Conservation (phyloP, 2,888 invertebrate species). For the Cryptus viduatorius region DNA sequence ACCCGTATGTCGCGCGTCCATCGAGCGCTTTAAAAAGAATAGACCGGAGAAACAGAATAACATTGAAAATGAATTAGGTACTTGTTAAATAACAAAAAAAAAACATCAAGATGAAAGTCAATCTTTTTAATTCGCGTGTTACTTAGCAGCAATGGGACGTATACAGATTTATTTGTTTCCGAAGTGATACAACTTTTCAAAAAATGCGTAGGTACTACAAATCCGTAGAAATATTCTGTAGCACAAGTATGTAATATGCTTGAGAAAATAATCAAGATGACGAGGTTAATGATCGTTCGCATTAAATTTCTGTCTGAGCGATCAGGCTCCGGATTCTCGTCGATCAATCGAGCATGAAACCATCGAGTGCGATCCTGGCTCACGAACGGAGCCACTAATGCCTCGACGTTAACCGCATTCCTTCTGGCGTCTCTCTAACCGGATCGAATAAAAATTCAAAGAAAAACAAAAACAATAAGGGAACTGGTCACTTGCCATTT, state of each 20-base stretch:
- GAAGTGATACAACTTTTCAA: background rate
- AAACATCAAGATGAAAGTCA: background rate
- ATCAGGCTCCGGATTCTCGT: slow-evolving; percentile 69
- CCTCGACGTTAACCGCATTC: slow-evolving; percentile 66
- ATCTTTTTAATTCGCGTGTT: background rate
- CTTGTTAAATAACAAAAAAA: background rate
- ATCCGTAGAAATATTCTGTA: slow-evolving; percentile 27
- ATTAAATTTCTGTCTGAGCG: slow-evolving; percentile 73
- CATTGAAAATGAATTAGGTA: background rate
- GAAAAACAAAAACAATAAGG: slow-evolving; percentile 50
- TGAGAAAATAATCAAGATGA: slow-evolving; percentile 70
- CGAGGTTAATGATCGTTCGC: slow-evolving; percentile 75
- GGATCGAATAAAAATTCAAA: slow-evolving; percentile 58
- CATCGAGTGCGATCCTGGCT: slow-evolving; percentile 56
- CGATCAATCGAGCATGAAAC: slow-evolving; percentile 69
- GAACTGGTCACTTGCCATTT: slow-evolving; percentile 39
- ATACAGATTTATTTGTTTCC: background rate
- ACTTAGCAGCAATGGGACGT: background rate
- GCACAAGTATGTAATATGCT: slow-evolving; percentile 23
- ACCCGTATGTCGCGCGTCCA: background rate
- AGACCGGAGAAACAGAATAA: background rate
- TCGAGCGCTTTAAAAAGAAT: background rate
- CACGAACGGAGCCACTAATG: slow-evolving; percentile 62
- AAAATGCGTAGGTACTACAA: background rate
- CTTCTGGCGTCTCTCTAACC: slow-evolving; percentile 58